Evolutionary conservation across 2,797 vertebrate species (phyloP), one percentile per base, ranked within the genome.

Genomic region (Acanthurus tractus): DNA sequence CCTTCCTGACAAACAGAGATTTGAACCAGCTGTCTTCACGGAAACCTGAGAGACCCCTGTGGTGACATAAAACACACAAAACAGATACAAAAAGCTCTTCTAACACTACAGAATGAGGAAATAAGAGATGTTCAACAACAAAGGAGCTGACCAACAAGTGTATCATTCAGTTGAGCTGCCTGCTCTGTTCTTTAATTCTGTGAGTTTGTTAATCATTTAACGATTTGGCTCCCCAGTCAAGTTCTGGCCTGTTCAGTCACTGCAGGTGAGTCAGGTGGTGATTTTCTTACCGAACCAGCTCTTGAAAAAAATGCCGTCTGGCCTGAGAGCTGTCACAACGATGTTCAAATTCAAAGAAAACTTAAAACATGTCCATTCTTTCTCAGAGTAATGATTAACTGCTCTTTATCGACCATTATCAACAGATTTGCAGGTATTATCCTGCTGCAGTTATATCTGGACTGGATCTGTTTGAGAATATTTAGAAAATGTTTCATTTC

Each of bases 1-100:
- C 98, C 76, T 99, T 99, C 86, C 97, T 95, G 42, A 99, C 97
- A 90, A 99, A 99, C 20, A 99, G 95, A 15, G 98, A 97, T 88
- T 98, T 97, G 72, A 99, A 91, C 97, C 98, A 99, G 92, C 97
- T 98, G 86, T 98, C 97, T 78, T 99, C 97, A 25, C 94, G 86
- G 67, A 94, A 95, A 44, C 87, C 95, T 2, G 90, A 92, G 70
- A 97, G 86, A 4, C 82, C 93, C 94, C 98, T 99, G 86, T 22
- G 38, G 36, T 38, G 22, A 73, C 46, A 64, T 25, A 34, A 74
- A 61, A 71, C 12, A 46, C 12, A 62, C 13, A 64, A 3, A 14
- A 64, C 67, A 8, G 23, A 62, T 14, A 45, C 3, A 44, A 65
- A 1, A 6, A 9, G 20, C 15, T 53, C 45, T 48, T 70, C 15